Percentiles rank a stretch among this genome's conserved stretches.
Conservation (phyloP, 2,113 vertebrate species). For the Clarias batrachus region DNA sequence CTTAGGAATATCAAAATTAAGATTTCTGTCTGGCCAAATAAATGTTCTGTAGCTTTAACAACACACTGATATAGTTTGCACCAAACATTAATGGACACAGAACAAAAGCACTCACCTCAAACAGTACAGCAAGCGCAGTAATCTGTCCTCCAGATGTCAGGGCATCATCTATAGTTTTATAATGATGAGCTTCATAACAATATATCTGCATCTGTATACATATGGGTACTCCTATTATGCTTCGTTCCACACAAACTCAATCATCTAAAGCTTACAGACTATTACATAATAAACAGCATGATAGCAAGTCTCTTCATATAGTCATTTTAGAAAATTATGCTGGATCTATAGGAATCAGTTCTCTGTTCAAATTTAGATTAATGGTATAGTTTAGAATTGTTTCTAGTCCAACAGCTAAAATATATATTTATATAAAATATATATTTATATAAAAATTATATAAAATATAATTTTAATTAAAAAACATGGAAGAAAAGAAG, state of each 20-base stretch:
- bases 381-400: neutral
- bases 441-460: too few relatives aligned
- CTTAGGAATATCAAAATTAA: neutral
- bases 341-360: neutral
- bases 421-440: too few relatives aligned
- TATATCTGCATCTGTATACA: slow-evolving; percentile 93
- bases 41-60: neutral
- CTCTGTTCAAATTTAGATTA: neutral
- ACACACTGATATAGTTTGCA: neutral
- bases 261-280: neutral
- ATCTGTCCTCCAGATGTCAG: slow-evolving; percentile 83
- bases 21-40: neutral
- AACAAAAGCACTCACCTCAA: slow-evolving; percentile 79
- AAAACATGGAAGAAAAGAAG: neutral
- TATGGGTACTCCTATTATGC: neutral
- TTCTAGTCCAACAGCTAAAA: neutral
- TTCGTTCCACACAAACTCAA: neutral
- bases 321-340: neutral
- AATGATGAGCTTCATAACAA: slow-evolving; percentile 82
- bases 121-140: slow-evolving; percentile 87
- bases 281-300: neutral
- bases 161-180: slow-evolving; percentile 79
- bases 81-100: neutral
- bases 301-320: neutral
- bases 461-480: neutral